A percentile compares a stretch with the other conserved stretches of the same genome.
These are phyloP conservation scores for Machimus rusticus DNA, from an alignment of 2,888 invertebrate species.

Conservation along the genomic window DNA sequence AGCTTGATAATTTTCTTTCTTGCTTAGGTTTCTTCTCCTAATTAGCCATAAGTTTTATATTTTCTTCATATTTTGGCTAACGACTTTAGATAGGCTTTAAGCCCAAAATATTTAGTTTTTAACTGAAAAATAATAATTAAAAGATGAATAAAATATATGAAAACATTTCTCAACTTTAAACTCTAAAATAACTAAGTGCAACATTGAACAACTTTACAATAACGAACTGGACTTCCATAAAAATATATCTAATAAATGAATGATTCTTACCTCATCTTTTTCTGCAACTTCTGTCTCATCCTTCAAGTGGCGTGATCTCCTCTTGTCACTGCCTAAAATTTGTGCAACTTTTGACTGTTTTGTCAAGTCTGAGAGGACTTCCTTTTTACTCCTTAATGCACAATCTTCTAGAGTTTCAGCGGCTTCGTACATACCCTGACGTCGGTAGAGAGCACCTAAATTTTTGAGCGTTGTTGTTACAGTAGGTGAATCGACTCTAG, in stretches of 20 bases:
- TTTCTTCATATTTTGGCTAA: background rate
- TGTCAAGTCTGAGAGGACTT: conserved; percentile 87
- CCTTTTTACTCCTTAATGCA: conserved; percentile 93
- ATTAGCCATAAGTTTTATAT: background rate
- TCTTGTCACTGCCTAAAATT: conserved; percentile 68
- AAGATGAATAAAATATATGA: background rate
- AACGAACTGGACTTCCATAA: background rate
- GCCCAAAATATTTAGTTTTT: background rate
- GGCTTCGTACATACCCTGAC: conserved; percentile 99
- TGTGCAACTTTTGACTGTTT: conserved; percentile 88
- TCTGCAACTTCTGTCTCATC: conserved; percentile 56
- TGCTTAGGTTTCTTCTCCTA: background rate
- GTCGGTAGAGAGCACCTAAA: conserved; percentile 94
- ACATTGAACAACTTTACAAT: background rate
- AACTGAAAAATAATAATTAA: background rate
- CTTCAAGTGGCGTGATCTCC: conserved; percentile 66
- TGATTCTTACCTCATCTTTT: conserved; percentile 56
- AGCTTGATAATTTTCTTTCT: background rate
- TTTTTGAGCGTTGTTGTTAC: conserved; percentile 98
- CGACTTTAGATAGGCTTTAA: background rate
- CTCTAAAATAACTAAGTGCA: background rate
- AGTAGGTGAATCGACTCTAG: conserved; percentile 96
- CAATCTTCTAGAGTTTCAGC: conserved; percentile 99
- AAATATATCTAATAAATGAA: background rate
- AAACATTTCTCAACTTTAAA: background rate